These are phyloP conservation scores for Heterocephalus glaber DNA, from an alignment of 2,113 vertebrate genomes.

Conservation along the genomic window DNA sequence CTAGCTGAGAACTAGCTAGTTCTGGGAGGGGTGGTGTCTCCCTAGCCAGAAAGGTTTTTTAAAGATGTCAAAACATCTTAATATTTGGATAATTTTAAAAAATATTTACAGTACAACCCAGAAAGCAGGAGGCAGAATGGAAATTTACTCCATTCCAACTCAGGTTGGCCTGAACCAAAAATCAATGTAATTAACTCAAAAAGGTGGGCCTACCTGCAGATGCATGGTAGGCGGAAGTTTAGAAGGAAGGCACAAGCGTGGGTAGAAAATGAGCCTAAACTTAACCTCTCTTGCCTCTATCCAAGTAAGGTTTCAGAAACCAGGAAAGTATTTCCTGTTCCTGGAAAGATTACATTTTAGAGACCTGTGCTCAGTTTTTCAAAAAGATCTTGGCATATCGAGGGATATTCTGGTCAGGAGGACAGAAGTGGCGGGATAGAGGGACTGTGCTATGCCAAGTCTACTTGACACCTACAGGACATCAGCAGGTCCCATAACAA, in stretches of 20 bases:
- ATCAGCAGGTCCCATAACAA: not conserved
- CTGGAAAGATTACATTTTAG: not conserved
- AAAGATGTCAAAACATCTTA: not conserved
- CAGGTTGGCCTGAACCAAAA: not conserved
- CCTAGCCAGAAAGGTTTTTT: not conserved
- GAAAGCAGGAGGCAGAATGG: not conserved
- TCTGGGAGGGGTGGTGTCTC: not conserved
- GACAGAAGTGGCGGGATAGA: not conserved
- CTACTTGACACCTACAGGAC: not conserved
- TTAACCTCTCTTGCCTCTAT: not conserved
- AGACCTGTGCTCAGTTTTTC: not conserved
- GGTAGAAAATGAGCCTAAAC: not conserved
- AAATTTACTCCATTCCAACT: not conserved
- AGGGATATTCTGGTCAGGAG: not conserved
- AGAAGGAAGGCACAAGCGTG: not conserved
- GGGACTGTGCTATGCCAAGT: not conserved
- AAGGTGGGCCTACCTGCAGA: not conserved
- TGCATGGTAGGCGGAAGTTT: not conserved
- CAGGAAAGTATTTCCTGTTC: not conserved
- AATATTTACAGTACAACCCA: not conserved
- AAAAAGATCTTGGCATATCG: not conserved
- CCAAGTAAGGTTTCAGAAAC: not conserved
- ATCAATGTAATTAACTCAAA: not conserved
- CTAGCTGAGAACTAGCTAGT: not conserved
- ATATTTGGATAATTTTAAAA: not conserved